These are phyloP conservation scores for Chelonus insularis DNA, from an alignment of 1,140 invertebrate species.

Conservation along the genomic window DNA sequence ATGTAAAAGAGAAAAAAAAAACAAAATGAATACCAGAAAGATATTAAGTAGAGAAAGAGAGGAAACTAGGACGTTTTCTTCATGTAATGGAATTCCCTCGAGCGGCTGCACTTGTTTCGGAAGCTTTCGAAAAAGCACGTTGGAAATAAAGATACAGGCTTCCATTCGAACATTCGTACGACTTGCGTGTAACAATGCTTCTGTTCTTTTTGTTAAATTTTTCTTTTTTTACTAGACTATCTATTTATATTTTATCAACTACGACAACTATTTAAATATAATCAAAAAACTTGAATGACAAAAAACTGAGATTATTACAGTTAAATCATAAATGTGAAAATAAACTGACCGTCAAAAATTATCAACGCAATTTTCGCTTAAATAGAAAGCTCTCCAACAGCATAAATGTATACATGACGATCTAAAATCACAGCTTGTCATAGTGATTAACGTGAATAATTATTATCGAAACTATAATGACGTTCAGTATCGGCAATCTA, in stretches of 20 bases:
- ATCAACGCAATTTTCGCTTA: no score
- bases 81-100: conserved; percentile 29
- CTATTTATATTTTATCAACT: no score
- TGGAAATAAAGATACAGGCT: conserved; percentile 9
- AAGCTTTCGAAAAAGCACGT: conserved; percentile 21
- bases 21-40: neutral
- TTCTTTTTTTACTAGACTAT: neutral
- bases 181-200: conserved; percentile 1
- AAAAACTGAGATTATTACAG: no score
- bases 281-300: no score
- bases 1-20: neutral
- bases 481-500: neutral
- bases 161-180: conserved; percentile 10
- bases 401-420: neutral
- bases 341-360: no score
- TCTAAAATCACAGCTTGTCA: neutral
- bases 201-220: neutral
- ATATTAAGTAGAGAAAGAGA: conserved; percentile 1
- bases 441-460: conserved; percentile 9
- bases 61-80: conserved; percentile 27
- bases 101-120: conserved; percentile 20
- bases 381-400: no score
- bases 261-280: no score
- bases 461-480: conserved; percentile 19
- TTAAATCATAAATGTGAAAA: no score